These are phyloP conservation scores for Baryphthengus martii DNA, from an alignment of 2,113 vertebrate species.

Conservation along the genomic window DNA sequence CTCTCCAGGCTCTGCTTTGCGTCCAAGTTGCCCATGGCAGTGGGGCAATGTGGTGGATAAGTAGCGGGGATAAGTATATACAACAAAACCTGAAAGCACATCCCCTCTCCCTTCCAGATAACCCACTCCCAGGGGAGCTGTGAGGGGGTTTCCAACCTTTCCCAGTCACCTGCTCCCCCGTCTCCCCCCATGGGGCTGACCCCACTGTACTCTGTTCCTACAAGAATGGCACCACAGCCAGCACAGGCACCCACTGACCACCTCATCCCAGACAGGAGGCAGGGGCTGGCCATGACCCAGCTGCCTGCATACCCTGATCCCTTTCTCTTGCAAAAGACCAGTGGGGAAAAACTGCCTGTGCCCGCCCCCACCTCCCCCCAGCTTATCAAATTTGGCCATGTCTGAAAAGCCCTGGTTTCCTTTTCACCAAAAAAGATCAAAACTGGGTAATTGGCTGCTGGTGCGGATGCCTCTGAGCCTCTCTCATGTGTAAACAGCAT, in stretches of 20 bases:
- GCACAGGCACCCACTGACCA: fast-evolving
- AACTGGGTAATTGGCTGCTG: conserved; percentile 65
- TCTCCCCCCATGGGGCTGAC: fast-evolving
- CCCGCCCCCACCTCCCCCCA: neutral
- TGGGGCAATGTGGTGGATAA: neutral
- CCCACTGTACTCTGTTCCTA: fast-evolving
- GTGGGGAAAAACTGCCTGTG: neutral
- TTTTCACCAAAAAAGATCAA: conserved; percentile 76
- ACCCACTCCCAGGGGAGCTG: neutral
- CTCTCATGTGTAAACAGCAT: conserved; percentile 70
- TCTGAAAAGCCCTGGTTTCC: conserved; percentile 62
- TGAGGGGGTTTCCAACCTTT: neutral
- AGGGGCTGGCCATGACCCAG: neutral
- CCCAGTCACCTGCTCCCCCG: fast-evolving
- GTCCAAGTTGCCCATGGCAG: neutral
- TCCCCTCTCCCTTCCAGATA: neutral
- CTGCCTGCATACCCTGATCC: fast-evolving
- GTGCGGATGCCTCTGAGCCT: conserved; percentile 59
- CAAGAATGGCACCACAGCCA: fast-evolving
- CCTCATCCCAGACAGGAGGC: neutral
- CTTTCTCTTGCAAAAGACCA: fast-evolving
- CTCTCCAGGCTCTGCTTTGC: neutral
- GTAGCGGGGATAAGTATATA: neutral
- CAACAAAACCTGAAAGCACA: neutral
- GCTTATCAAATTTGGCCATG: conserved; percentile 68